phyloP scores from a whole-genome alignment of 1,140 invertebrate species.

The Drosophila cardini region DNA sequence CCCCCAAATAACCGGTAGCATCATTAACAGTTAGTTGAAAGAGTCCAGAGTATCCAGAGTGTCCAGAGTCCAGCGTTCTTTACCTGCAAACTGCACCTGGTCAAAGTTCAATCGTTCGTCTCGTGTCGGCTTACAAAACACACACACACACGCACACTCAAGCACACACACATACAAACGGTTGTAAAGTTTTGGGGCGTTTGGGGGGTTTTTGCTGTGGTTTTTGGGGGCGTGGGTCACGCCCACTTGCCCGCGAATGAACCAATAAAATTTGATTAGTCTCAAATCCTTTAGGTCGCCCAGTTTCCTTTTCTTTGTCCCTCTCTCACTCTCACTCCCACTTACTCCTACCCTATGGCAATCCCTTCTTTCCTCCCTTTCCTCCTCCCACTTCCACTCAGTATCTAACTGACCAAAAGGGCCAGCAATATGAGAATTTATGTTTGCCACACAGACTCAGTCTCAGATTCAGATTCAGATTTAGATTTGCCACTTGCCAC shows the following conservation, averaged over 20 bases:
- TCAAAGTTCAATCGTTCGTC: slow-evolving; percentile 62
- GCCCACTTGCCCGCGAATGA: slow-evolving; percentile 44
- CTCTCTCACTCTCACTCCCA: too few species aligned
- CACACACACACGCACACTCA: slow-evolving; percentile 4
- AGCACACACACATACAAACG: not conserved
- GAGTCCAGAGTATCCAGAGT: too few species aligned
- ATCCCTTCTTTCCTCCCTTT: too few species aligned
- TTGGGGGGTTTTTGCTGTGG: not conserved
- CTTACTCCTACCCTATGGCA: too few species aligned
- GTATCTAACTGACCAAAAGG: slow-evolving; percentile 25
- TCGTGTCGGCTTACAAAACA: slow-evolving; percentile 48
- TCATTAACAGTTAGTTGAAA: slow-evolving; percentile 20
- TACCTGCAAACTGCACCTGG: slow-evolving; percentile 25
- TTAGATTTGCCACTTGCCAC: slow-evolving; percentile 13
- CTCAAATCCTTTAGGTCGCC: slow-evolving; percentile 37
- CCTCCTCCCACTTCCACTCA: not conserved
- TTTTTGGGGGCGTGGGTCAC: not conserved
- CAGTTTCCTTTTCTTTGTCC: too few species aligned
- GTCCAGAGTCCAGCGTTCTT: not conserved
- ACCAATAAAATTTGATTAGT: slow-evolving; percentile 77
- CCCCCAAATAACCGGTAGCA: not conserved
- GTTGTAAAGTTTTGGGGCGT: not conserved
- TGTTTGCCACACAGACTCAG: slow-evolving; percentile 38
- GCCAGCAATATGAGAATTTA: slow-evolving; percentile 56
- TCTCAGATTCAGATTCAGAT: slow-evolving; percentile 21